Percentiles rank a stretch among this genome's conserved stretches.
Evolutionary conservation across 2,888 invertebrate genomes (phyloP).

Genomic region (Drosophila demipolita): DNA sequence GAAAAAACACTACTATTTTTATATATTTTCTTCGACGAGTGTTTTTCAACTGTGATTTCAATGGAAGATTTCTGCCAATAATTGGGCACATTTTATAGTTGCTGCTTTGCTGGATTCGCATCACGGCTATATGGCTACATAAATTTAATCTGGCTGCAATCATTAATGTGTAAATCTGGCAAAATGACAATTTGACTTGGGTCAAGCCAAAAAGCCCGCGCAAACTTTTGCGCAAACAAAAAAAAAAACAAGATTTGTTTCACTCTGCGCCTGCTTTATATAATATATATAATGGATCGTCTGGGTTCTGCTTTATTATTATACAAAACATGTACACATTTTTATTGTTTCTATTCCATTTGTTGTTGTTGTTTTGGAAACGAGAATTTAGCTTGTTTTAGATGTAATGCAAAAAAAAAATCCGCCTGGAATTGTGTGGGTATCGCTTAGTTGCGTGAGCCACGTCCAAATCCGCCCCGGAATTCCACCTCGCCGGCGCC

Average conservation of each 20-base stretch:
- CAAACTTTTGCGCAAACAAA: neutral
- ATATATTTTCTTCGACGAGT: neutral
- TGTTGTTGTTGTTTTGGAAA: slow-evolving; percentile 14
- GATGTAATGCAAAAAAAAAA: slow-evolving; percentile 53
- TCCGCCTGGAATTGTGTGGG: slow-evolving; percentile 27
- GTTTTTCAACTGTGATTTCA: neutral
- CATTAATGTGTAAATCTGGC: neutral
- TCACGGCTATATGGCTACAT: neutral
- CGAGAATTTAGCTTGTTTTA: slow-evolving; percentile 48
- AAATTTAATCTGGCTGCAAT: neutral
- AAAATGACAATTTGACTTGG: neutral
- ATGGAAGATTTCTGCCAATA: neutral
- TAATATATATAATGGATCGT: slow-evolving; percentile 46
- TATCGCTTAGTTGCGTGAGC: slow-evolving; percentile 85
- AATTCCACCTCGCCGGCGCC: slow-evolving; percentile 97
- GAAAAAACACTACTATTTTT: neutral
- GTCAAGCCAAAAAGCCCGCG: slow-evolving; percentile 17
- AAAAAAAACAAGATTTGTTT: slow-evolving; percentile 37
- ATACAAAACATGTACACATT: slow-evolving; percentile 65
- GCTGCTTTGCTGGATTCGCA: neutral
- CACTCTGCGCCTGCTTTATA: slow-evolving; percentile 68
- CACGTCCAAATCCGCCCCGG: slow-evolving; percentile 93
- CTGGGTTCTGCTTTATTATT: slow-evolving; percentile 22
- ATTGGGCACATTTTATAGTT: neutral
- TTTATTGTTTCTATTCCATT: slow-evolving; percentile 9